These are phyloP conservation scores for Larimichthys polyactis DNA, from an alignment of 2,113 vertebrate species.

Conservation along the genomic window DNA sequence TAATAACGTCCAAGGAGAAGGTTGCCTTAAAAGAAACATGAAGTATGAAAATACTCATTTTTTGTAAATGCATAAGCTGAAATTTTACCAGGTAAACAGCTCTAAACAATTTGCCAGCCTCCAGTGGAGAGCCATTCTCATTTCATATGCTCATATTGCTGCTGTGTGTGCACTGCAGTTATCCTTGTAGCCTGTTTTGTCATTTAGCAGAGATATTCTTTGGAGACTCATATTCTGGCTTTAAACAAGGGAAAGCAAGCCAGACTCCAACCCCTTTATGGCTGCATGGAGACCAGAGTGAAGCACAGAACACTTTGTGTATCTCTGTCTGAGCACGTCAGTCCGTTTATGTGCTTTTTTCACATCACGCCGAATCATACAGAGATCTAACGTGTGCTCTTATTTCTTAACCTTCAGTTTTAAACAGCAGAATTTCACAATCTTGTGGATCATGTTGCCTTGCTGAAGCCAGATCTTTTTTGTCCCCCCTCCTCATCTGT, in stretches of 20 bases:
- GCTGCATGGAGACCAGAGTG: conserved; percentile 14
- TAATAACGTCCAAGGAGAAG: neutral
- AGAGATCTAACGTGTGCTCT: conserved; percentile 1
- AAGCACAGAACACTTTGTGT: conserved; percentile 5
- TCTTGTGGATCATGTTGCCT: conserved; percentile 26
- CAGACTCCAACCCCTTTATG: conserved; percentile 31
- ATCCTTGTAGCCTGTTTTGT: conserved; percentile 50
- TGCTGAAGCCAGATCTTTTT: conserved; percentile 4
- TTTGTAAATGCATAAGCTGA: conserved; percentile 36
- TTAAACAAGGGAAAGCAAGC: conserved; percentile 57
- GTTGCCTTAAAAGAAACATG: neutral
- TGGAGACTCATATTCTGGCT: conserved; percentile 52
- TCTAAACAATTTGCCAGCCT: conserved; percentile 63
- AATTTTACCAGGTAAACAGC: conserved; percentile 42
- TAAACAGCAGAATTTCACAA: conserved; percentile 32
- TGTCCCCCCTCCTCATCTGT: neutral
- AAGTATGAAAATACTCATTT: conserved; percentile 14
- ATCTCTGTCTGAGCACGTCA: conserved; percentile 14
- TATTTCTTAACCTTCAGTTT: conserved; percentile 7
- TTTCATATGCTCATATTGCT: conserved; percentile 44
- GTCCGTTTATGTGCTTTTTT: conserved; percentile 28
- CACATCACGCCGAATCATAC: conserved; percentile 26
- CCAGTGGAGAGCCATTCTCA: conserved; percentile 40
- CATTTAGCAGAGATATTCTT: conserved; percentile 58
- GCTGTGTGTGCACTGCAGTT: conserved; percentile 34